Evolutionary conservation across 2,113 vertebrate genomes (phyloP), one percentile per base, ranked within the genome.

Genomic region (Delphinapterus leucas): DNA sequence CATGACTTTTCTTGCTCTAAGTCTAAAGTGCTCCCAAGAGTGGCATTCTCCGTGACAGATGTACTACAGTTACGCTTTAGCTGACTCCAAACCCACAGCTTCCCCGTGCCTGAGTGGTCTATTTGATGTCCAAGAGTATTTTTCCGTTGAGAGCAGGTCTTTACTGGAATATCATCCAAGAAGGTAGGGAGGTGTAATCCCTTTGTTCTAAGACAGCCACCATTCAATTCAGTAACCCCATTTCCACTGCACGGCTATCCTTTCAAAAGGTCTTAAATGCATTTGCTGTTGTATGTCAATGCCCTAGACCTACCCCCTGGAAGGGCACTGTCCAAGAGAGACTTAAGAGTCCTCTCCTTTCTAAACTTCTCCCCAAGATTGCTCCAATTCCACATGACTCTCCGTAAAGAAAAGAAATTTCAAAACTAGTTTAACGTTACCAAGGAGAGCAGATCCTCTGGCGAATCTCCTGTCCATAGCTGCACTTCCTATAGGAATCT

Each of bases 41-140:
- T 90, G 90, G 97, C 95, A 97, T 98, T 98, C 96, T 94, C 93
- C 0, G 97, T 98, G 98, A 98, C 97, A 94, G 97, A 98, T 98
- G 96, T 97, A 96, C 97, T 96, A 96, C 88, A 94, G 93, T 96
- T 95, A 82, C 97, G 95, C 97, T 97, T 97, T 97, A 97, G 98
- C 98, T 97, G 96, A 97, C 96, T 98, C 77, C 92, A 96, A 90
- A 82, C 92, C 94, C 97, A 97, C 58, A 93, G 97, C 73, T 94
- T 93, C 95, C 97, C 63, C 5, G 90, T 77, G 95, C 96, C 95
- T 94, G 97, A 97, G 94, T 96, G 96, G 95, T 98, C 96, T 96
- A 41, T 96, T 90, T 93, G 97, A 80, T 94, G 97, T 96, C 96
- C 97, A 97, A 73, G 97, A 93, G 84, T 60, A 86, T 61, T 88